These are phyloP conservation scores for Neopelma chrysocephalum DNA, from an alignment of 2,797 vertebrate species.

Conservation along the genomic window DNA sequence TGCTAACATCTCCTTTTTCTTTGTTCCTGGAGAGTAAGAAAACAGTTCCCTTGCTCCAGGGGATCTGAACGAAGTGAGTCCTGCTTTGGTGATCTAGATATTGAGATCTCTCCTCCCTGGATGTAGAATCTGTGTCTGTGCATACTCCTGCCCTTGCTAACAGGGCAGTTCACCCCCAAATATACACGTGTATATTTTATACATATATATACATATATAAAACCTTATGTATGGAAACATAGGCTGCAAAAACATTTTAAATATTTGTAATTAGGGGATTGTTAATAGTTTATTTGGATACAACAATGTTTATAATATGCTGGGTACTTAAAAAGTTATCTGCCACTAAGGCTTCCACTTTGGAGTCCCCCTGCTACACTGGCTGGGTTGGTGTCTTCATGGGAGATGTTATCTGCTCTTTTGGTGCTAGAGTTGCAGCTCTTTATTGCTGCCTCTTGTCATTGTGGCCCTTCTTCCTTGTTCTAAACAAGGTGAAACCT, in stretches of 20 bases:
- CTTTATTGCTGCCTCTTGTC: neutral
- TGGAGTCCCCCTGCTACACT: fast-evolving
- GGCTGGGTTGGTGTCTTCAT: neutral
- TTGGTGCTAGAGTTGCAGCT: neutral
- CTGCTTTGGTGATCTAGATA: neutral
- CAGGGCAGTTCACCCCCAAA: neutral
- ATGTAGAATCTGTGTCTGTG: neutral
- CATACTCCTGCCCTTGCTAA: neutral
- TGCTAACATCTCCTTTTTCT: neutral
- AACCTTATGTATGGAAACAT: neutral
- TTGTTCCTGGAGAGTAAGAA: neutral
- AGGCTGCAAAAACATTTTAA: neutral
- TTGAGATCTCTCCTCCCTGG: neutral
- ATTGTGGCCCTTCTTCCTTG: neutral
- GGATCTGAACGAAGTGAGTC: neutral
- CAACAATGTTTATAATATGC: neutral
- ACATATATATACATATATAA: fast-evolving
- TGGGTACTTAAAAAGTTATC: neutral
- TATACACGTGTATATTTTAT: fast-evolving
- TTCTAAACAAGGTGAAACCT: neutral
- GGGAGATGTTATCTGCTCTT: neutral
- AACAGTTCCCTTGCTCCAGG: neutral
- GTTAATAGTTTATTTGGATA: neutral
- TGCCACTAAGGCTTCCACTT: neutral
- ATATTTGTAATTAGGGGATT: neutral